These are phyloP conservation scores for Scotopteryx bipunctaria DNA, from an alignment of 2,888 invertebrate genomes.

Conservation along the genomic window DNA sequence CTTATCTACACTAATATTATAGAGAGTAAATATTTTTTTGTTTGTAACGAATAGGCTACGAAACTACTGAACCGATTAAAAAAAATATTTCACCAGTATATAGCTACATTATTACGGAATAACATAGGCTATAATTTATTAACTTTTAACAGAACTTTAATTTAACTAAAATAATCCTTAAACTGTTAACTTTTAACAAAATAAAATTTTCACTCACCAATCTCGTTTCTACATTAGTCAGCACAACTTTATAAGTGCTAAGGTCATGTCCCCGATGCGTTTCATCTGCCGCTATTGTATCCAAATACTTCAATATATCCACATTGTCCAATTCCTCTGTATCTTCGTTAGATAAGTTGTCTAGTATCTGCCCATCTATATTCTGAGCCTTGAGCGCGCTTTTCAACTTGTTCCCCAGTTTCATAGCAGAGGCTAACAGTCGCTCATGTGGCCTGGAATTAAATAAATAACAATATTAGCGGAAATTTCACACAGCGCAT, in stretches of 20 bases:
- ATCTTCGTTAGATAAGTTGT: slow-evolving; percentile 54
- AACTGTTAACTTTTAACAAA: no score
- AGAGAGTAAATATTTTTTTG: no score
- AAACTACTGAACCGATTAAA: no score
- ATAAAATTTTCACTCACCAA: slow-evolving; percentile 71
- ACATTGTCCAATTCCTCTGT: slow-evolving; percentile 63
- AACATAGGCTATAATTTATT: no score
- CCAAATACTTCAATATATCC: slow-evolving; percentile 68
- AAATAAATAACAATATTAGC: slow-evolving; percentile 3
- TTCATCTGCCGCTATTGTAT: slow-evolving; percentile 71
- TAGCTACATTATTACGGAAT: no score
- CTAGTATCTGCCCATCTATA: slow-evolving; percentile 77
- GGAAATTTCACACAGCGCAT: no score
- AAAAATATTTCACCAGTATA: no score
- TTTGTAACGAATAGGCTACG: no score
- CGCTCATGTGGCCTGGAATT: slow-evolving; percentile 63
- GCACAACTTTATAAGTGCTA: slow-evolving; percentile 69
- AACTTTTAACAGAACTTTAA: no score
- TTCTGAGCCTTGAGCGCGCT: slow-evolving; percentile 83
- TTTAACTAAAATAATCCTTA: no score
- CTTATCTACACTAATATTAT: no score
- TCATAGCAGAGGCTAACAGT: slow-evolving; percentile 58
- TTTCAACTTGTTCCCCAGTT: slow-evolving; percentile 84
- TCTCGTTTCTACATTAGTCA: slow-evolving; percentile 69
- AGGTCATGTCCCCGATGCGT: slow-evolving; percentile 63